phyloP scores from a whole-genome alignment of 2,888 invertebrate genomes.

The Balanococcus diminutus region DNA sequence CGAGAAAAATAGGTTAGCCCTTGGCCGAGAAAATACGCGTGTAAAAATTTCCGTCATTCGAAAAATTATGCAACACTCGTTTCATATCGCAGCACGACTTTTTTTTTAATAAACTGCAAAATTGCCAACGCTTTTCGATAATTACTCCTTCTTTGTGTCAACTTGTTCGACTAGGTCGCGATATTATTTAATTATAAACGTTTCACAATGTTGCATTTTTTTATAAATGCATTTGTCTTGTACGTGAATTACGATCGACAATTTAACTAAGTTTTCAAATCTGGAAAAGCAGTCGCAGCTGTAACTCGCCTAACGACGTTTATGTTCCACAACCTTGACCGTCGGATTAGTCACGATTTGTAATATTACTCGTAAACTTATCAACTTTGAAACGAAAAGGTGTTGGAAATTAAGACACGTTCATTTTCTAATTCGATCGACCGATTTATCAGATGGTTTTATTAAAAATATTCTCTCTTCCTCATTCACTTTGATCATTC shows the following conservation, averaged over 20 bases:
- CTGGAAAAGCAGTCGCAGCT: neutral
- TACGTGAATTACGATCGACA: neutral
- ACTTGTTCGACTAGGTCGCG: neutral
- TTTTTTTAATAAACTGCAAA: neutral
- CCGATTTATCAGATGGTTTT: neutral
- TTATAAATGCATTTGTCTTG: neutral
- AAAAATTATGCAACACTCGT: neutral
- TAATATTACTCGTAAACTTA: constrained; percentile 35
- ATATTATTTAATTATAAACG: neutral
- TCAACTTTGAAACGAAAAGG: constrained; percentile 45
- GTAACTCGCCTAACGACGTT: constrained; percentile 28
- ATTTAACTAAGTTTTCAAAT: neutral
- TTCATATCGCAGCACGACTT: neutral
- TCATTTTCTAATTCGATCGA: constrained; percentile 7
- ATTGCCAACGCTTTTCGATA: neutral
- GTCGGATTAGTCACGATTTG: constrained; percentile 51
- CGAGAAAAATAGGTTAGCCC: constrained; percentile 30
- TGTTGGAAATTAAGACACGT: constrained; percentile 29
- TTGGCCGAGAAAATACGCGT: constrained; percentile 23
- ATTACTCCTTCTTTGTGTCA: neutral
- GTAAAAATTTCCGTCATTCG: neutral
- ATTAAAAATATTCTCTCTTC: neutral
- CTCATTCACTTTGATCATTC: neutral
- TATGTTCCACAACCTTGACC: constrained; percentile 43
- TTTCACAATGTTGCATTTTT: constrained; percentile 31